Evolutionary conservation across 1,140 invertebrate species (phyloP), one percentile per base, ranked within the genome.

Genomic region (Aphaenogaster rudis): DNA sequence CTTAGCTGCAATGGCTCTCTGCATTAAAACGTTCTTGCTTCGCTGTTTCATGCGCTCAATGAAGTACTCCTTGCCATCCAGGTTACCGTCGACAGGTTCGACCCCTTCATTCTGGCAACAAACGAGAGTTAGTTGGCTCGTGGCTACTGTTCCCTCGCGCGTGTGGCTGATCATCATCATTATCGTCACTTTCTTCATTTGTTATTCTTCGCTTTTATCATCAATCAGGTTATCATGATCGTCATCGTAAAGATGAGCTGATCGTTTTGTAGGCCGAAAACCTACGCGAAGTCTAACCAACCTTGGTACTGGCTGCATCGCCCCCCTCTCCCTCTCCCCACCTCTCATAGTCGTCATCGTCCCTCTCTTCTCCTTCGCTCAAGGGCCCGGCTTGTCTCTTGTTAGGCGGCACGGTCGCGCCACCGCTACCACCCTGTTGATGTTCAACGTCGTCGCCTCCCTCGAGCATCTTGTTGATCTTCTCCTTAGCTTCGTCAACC

Each of bases 281-380:
- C 72, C 87, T 87, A 91, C 54, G 87, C 82, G 69, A 57, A 86
- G 88, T 88, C 92, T 93, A 93, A 93, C 91, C 93, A 93, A 94
- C 94, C 92, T 95, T 95, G n/a, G 64, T 71, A 78, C 90, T 93
- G 39, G 92, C 77, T 50, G 91, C 69, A 36, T 93, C 93, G 52
- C 89, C 92, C 52, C 90, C 88, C 67, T 93, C 93, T 64, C 89
- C 90, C 57, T 92, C 91, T 79, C 93, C 94, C 95, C 95, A 95
- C 45, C 94, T 93, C 82, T 95, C 95, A 90, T 95, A 95, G 86
- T 95, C 95, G 61, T 97, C 96, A 84, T 97, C 96, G 92, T 97
- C 97, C 81, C 97, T 96, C 88, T 97, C 97, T 91, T 97, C 97
- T 6, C 97, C 97, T 91, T 97, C 97, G 92, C 97, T 97, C 86